phyloP scores from a whole-genome alignment of 2,113 vertebrate genomes.

The Eonycteris spelaea region DNA sequence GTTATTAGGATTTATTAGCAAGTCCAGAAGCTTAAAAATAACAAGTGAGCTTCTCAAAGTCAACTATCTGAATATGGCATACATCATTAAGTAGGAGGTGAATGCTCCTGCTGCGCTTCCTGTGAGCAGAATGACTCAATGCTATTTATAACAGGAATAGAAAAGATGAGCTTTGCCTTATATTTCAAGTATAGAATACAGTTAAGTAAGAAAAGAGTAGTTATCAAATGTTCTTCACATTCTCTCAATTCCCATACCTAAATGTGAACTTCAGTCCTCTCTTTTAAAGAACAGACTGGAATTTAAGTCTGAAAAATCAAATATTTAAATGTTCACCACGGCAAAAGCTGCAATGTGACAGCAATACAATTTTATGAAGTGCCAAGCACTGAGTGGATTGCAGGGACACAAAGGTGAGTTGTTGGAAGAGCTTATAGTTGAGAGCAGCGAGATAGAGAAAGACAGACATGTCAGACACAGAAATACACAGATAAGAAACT shows the following conservation, averaged over 20 bases:
- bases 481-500: neutral
- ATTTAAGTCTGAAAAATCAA: slow-evolving; percentile 7
- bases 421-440: neutral
- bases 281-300: neutral
- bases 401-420: neutral
- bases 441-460: neutral
- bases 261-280: neutral
- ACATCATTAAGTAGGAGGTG: neutral
- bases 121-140: neutral
- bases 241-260: neutral
- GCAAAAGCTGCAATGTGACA: neutral
- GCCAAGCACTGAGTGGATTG: neutral
- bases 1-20: neutral
- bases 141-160: neutral
- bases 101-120: neutral
- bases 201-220: neutral
- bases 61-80: neutral
- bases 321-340: neutral
- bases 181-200: neutral
- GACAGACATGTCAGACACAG: neutral
- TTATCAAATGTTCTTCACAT: neutral
- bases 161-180: neutral
- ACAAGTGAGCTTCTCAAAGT: neutral
- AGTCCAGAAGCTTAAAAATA: neutral
- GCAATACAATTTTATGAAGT: neutral